These are phyloP conservation scores for Mantis religiosa DNA, from an alignment of 2,888 invertebrate species.

Conservation along the genomic window DNA sequence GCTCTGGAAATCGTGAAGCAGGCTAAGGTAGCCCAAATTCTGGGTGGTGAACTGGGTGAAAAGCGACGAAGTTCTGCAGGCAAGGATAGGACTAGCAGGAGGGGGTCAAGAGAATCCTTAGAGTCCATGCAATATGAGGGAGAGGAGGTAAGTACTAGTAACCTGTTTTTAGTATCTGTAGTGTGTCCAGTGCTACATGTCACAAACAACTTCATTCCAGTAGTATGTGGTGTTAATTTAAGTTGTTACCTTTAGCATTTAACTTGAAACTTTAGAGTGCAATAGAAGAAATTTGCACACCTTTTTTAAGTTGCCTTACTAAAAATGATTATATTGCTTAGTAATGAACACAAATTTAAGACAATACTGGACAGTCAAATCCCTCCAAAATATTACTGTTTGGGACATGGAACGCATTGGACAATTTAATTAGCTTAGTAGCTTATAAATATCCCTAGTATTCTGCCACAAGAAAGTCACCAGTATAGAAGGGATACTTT, in stretches of 20 bases:
- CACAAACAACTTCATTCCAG: neutral
- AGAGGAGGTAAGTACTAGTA: slow-evolving; percentile 65
- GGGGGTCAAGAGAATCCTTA: slow-evolving; percentile 67
- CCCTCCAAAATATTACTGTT: neutral
- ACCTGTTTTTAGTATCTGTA: neutral
- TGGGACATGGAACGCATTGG: neutral
- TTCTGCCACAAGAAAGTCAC: neutral
- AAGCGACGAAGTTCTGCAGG: slow-evolving; percentile 38
- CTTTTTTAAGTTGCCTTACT: too few species aligned
- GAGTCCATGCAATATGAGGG: slow-evolving; percentile 66
- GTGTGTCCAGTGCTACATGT: neutral
- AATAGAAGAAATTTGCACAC: too few species aligned
- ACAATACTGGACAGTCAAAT: neutral
- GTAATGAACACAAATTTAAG: too few species aligned
- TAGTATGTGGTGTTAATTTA: too few species aligned
- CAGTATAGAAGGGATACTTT: neutral
- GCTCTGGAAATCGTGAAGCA: slow-evolving; percentile 91
- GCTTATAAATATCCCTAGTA: neutral
- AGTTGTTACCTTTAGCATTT: too few species aligned
- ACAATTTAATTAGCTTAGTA: neutral
- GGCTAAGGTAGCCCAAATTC: slow-evolving; percentile 73
- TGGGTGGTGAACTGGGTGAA: slow-evolving; percentile 47
- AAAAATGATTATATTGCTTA: too few species aligned
- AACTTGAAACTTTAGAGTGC: too few species aligned
- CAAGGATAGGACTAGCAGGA: slow-evolving; percentile 59